Percentiles rank a stretch among this genome's conserved stretches.
These are phyloP conservation scores for Pangasius larnaudii DNA, from an alignment of 2,797 vertebrate species.

Conservation along the genomic window DNA sequence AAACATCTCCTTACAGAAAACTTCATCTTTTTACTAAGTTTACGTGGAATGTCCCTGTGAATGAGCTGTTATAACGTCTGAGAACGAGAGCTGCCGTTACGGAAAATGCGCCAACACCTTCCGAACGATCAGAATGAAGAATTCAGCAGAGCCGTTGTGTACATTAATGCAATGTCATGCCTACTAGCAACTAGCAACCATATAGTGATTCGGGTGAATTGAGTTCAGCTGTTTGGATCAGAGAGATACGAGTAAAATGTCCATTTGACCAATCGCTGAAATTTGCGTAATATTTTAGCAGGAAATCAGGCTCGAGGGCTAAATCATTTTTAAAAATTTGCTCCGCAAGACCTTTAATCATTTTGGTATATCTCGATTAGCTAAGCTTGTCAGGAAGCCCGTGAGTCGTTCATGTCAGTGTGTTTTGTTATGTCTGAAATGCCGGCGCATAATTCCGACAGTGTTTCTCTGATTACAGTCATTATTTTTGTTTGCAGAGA, in stretches of 20 bases:
- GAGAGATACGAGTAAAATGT: not conserved
- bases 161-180: not conserved
- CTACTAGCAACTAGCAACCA: not conserved
- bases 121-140: not conserved
- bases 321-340: not conserved
- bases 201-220: not conserved
- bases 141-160: not conserved
- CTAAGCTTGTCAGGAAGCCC: not conserved
- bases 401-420: not conserved
- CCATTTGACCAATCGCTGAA: too few species aligned
- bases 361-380: not conserved
- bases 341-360: not conserved
- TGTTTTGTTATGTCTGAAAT: constrained; percentile 35
- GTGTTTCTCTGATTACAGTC: constrained; percentile 54
- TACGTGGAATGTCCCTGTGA: too few species aligned
- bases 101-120: not conserved
- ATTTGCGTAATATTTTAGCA: not conserved
- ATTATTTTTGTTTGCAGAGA: constrained; percentile 70
- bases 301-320: not conserved
- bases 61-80: too few species aligned
- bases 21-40: too few species aligned
- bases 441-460: constrained; percentile 37
- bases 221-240: not conserved
- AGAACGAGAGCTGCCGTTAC: not conserved
- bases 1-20: too few species aligned